These are phyloP conservation scores for Cabera pusaria DNA, from an alignment of 2,888 invertebrate genomes.

Conservation along the genomic window DNA sequence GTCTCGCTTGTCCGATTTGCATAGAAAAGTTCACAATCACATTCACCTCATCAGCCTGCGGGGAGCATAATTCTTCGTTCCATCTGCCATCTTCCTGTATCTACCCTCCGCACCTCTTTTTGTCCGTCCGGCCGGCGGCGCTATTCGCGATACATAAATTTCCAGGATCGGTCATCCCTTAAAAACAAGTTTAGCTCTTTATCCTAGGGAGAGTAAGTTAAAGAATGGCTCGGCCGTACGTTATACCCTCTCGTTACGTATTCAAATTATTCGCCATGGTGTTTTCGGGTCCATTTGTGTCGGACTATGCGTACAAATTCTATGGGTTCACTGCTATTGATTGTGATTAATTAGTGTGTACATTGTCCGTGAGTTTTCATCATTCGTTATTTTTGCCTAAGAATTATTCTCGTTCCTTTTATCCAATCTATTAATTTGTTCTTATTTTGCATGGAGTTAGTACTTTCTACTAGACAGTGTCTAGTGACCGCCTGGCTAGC, in stretches of 20 bases:
- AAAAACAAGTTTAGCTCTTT: slow-evolving; percentile 83
- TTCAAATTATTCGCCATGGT: slow-evolving; percentile 76
- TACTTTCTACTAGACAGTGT: too few species aligned
- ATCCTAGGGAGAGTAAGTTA: slow-evolving; percentile 74
- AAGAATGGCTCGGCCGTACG: slow-evolving; percentile 75
- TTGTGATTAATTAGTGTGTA: slow-evolving; percentile 61
- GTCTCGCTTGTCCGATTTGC: slow-evolving; percentile 70
- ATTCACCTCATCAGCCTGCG: slow-evolving; percentile 81
- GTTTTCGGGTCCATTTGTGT: slow-evolving; percentile 74
- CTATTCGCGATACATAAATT: slow-evolving; percentile 81
- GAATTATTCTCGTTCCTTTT: too few species aligned
- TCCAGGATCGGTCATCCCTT: slow-evolving; percentile 83
- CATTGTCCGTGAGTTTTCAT: slow-evolving; percentile 26
- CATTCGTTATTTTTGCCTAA: slow-evolving; percentile 9
- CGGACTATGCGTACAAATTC: slow-evolving; percentile 55
- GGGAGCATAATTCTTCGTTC: slow-evolving; percentile 80
- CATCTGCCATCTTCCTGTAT: slow-evolving; percentile 80
- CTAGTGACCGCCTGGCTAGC: too few species aligned
- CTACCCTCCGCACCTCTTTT: slow-evolving; percentile 75
- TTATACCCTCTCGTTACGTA: slow-evolving; percentile 76
- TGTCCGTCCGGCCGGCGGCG: slow-evolving; percentile 73
- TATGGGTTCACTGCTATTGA: slow-evolving; percentile 48
- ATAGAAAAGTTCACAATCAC: slow-evolving; percentile 81
- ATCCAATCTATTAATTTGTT: too few species aligned
- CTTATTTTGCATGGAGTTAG: too few species aligned